Evolutionary conservation across 37 sponge, comb jelly and placozoan genomes (phyloP), one percentile per base, ranked within the genome.

Genomic region (Tethya wilhelma): DNA sequence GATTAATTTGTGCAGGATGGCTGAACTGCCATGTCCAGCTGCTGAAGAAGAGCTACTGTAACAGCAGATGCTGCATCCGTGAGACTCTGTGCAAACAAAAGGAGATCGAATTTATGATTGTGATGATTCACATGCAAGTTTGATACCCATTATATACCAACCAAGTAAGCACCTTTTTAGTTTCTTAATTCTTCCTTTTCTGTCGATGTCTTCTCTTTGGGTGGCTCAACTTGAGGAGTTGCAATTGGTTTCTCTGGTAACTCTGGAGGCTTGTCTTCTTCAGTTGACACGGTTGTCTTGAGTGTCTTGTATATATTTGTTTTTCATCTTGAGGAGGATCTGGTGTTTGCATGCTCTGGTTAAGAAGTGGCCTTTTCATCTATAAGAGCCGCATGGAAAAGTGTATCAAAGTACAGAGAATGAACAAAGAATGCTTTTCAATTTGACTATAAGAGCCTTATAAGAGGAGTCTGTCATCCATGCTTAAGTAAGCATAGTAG

Each of bases 21-120:
- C 49, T 37, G 79, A 79, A n/a, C 44, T 49, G n/a, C n/a, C n/a
- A n/a, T n/a, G 66, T 86, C 72, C 73, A 86, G 42, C 40, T 49
- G 26, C 34, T 29, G 12, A 17, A 25, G 43, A 26, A 39, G 55
- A 25, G 41, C 69, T 14, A 56, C 44, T 44, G 34, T 74, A 78
- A 53, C 79, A 28, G 58, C 75, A 1, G 62, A 20, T 22, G 28
- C 2, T 28, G 42, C 2, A 11, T 42, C 70, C n/a, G n/a, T n/a
- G n/a, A n/a, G 62, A 6, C 7, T 7, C 62, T 19, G 62, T 6
- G 20, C 23, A 5, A 59, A 59, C 23, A 30, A 59, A 59, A 25
- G 28, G 62, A 23, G n/a, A n/a, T n/a, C n/a, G 17, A 23, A 23
- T 49, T 9, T 49, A 49, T 19, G 55, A 49, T 49, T n/a, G n/a